These are phyloP conservation scores for Stegastes partitus DNA, from an alignment of 2,113 vertebrate genomes.

Conservation along the genomic window DNA sequence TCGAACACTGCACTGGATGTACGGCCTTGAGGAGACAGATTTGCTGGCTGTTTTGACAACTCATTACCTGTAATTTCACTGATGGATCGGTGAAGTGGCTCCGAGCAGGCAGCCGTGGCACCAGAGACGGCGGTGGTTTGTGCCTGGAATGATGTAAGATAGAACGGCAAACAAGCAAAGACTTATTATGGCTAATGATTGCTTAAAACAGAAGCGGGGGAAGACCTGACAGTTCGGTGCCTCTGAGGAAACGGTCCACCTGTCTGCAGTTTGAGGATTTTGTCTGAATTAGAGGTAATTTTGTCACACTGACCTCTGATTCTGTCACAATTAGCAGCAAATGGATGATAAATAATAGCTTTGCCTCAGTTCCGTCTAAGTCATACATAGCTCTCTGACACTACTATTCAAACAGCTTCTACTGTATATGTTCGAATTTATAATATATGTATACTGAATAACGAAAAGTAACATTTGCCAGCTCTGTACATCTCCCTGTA, in stretches of 20 bases:
- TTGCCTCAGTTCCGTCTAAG: background rate
- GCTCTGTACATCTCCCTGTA: background rate
- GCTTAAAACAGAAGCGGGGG: slow-evolving; percentile 62
- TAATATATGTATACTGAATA: background rate
- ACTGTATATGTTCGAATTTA: background rate
- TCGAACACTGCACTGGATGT: slow-evolving; percentile 55
- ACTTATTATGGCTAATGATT: slow-evolving; percentile 82
- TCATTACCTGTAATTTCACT: slow-evolving; percentile 88
- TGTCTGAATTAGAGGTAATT: slow-evolving; percentile 20
- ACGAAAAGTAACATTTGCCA: background rate
- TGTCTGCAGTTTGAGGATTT: slow-evolving; percentile 50
- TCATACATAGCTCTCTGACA: background rate
- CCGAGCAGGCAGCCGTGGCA: slow-evolving; percentile 69
- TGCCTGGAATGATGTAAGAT: slow-evolving; percentile 80
- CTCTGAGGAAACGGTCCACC: slow-evolving; percentile 53
- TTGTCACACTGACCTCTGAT: slow-evolving; percentile 15
- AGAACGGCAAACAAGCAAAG: slow-evolving; percentile 69
- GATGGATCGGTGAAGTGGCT: slow-evolving; percentile 79
- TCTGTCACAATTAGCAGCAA: background rate
- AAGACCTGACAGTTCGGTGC: slow-evolving; percentile 73
- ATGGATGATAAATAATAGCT: slow-evolving; percentile 5
- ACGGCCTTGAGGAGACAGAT: slow-evolving; percentile 74
- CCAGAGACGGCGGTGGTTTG: slow-evolving; percentile 65
- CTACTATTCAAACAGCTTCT: background rate
- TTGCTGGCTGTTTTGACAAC: slow-evolving; percentile 82